Evolutionary conservation across 2,888 invertebrate genomes (phyloP), one percentile per base, ranked within the genome.

Genomic region (Spisula subtruncata): DNA sequence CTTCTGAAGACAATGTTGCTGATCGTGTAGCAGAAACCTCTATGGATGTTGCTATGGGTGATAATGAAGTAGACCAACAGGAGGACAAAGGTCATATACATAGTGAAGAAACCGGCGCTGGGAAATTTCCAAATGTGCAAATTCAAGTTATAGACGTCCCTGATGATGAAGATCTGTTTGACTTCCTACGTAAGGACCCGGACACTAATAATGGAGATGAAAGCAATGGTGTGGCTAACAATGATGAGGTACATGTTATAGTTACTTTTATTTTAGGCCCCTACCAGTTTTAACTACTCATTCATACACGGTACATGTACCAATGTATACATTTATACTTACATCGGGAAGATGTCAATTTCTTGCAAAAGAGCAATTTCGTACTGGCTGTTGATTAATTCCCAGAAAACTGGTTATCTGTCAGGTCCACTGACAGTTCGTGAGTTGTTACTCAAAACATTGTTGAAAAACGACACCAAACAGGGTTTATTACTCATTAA

Each of bases 161-260:
- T 35, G 90, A 90, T 48, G 92, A 92, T 89, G 91, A 91, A n/a
- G 90, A 92, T 84, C 81, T 92, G 81, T 92, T 92, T 90, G 92
- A 92, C 80, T 90, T 92, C 79, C 80, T 81, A 0, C 60, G 60
- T 41, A 54, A 71, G 14, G 32, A 83, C 18, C 16, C 32, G 18
- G 18, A 32, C 29, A 75, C 32, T 2, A 32, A 75, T 35, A 5
- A 35, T 75, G 35, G 35, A 32, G 32, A 32, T 32, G 35, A 75
- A 75, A 16, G 14, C 32, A 2, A 0, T 35, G 75, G 35, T 16
- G 35, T 32, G 1, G 75, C 14, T 35, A 75, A 32, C 32, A 32
- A 75, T 75, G 75, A 75, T 18, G 75, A 75, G 75, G 75, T 35
- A 35, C n/a, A 35, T 25, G n/a, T 25, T 25, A 6, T 25, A 51